Evolutionary conservation across 2,888 invertebrate species (phyloP).

Genomic region (Nephrocerus scutellatus): DNA sequence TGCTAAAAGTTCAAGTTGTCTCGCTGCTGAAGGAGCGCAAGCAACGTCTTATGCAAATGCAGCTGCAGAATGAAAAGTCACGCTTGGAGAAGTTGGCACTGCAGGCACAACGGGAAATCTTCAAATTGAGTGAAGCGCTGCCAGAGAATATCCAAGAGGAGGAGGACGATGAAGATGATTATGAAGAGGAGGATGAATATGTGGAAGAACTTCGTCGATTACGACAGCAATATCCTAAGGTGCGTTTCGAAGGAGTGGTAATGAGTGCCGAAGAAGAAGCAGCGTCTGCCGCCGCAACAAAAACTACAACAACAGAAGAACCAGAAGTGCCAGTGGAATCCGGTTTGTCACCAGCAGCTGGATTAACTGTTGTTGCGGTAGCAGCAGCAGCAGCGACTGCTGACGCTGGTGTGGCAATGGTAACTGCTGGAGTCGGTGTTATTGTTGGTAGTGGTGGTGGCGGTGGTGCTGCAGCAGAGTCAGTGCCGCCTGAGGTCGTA

Average conservation of each 20-base stretch:
- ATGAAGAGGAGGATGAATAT: constrained; percentile 37
- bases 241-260: no score
- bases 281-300: not conserved
- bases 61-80: constrained; percentile 55
- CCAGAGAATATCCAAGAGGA: constrained; percentile 38
- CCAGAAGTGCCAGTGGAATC: not conserved
- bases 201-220: constrained; percentile 28
- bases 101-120: constrained; percentile 50
- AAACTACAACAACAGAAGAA: constrained; percentile 7
- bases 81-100: constrained; percentile 49
- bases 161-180: constrained; percentile 39
- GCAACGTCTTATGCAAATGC: constrained; percentile 56
- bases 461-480: not conserved
- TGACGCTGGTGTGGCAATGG: no score
- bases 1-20: constrained; percentile 73
- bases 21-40: constrained; percentile 52
- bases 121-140: constrained; percentile 35
- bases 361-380: constrained; percentile 18
- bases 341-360: no score
- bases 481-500: not conserved
- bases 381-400: constrained; percentile 14
- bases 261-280: constrained; percentile 23
- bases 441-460: not conserved
- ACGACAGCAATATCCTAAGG: constrained; percentile 25
- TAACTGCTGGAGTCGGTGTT: not conserved